Base-by-base conservation (phyloP, 2,888 invertebrate species). In the Prosopocoilus inquinatus region DNA sequence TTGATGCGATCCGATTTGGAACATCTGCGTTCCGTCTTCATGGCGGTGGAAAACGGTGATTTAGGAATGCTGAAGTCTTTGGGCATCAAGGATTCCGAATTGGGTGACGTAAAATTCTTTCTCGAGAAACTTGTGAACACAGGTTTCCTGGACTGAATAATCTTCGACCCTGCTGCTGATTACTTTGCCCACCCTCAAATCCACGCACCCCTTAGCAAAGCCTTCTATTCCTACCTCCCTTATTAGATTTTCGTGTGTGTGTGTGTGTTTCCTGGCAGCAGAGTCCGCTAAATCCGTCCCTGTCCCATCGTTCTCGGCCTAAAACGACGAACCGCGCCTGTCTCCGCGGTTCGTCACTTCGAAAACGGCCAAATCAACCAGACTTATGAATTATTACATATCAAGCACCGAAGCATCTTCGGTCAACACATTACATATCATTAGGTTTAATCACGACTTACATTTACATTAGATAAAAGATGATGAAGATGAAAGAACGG, bases 61-160 rank as follows among this genome's bases (percentile, higher is more conserved):
- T 82, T 95, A 59, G 94, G 94, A 57, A 93, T 94, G 90, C 82
- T 96, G 57, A 94, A 94, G 74, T 93, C 94, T 9, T 83, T 96
- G 60, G 95, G 95, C 64, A 95, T 96, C 78, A 94, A 95, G 79
- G 95, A 96, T 77, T 94, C 94, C 0, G 95, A 95, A 75, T 82
- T 96, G 62, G 94, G 94, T 12, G 95, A 96, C 74, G 94, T 96
- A 53, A 95, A 95, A 76, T 95, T 95, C 81, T 96, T 96, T 84
- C 84, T 96, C 71, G 95, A 95, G 82, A 94, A 95, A 79, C 84
- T 96, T 71, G 94, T 95, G 57, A 94, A 94, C 79, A 96, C 95
- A 65, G 95, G 95, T 67, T 96, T 96, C 81, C 87, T 96, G 79
- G 94, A 95, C 83, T 95, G 90, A 90, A 75, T 71, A 67, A 69